Percentiles rank a stretch among this genome's conserved stretches.
Evolutionary conservation across 2,888 invertebrate genomes (phyloP).

Genomic region (Dicyrtoma fusca): DNA sequence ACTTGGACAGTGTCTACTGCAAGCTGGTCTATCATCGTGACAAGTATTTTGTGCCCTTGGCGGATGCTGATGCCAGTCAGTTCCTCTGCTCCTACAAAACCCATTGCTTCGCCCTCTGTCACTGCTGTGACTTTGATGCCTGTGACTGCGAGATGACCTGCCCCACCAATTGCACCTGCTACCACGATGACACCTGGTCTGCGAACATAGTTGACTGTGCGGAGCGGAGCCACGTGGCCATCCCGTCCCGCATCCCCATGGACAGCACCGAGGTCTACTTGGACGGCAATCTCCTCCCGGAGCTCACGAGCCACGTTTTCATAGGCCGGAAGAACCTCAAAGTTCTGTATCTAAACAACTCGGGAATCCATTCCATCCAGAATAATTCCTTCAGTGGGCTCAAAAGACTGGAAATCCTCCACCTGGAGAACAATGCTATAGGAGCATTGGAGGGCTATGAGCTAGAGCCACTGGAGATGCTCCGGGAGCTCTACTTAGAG

Average conservation of each 20-base stretch:
- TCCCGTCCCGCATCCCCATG: slow-evolving; percentile 71
- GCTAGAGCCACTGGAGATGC: slow-evolving; percentile 76
- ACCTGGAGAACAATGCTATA: slow-evolving; percentile 85
- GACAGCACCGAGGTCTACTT: slow-evolving; percentile 93
- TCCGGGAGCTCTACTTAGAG: slow-evolving; percentile 84
- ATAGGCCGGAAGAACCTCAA: slow-evolving; percentile 88
- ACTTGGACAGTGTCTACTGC: slow-evolving; percentile 86
- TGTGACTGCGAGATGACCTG: slow-evolving; percentile 98
- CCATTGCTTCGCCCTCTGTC: slow-evolving; percentile 92
- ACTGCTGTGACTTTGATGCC: slow-evolving; percentile 94
- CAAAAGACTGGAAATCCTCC: slow-evolving; percentile 75
- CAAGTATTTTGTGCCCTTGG: slow-evolving; percentile 79
- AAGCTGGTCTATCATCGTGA: slow-evolving; percentile 82
- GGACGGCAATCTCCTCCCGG: slow-evolving; percentile 87
- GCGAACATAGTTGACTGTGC: slow-evolving; percentile 92
- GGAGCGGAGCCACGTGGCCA: slow-evolving; percentile 59
- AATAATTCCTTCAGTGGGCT: slow-evolving; percentile 91
- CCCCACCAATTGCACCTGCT: slow-evolving; percentile 90
- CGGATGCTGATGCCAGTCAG: slow-evolving; percentile 62
- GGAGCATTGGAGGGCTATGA: slow-evolving; percentile 79
- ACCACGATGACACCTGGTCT: slow-evolving; percentile 91
- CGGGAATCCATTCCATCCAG: slow-evolving; percentile 79
- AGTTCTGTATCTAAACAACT: slow-evolving; percentile 84
- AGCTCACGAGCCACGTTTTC: slow-evolving; percentile 85
- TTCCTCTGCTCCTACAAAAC: slow-evolving; percentile 90